Evolutionary conservation across 2,888 invertebrate species (phyloP), one percentile per base, ranked within the genome.

Genomic region (Anaspis maculata): DNA sequence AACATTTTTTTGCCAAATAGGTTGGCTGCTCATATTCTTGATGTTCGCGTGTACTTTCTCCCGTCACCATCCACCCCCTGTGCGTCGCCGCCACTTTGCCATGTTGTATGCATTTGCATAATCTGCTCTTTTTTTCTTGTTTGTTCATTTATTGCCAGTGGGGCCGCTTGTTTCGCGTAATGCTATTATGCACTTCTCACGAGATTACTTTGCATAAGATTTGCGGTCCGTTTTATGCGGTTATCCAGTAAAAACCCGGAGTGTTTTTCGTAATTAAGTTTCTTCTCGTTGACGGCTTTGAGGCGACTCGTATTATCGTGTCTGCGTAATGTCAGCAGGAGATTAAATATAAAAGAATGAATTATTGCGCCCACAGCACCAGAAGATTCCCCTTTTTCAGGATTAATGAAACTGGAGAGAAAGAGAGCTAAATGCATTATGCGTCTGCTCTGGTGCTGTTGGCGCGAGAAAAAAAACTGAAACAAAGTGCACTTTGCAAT

Each of bases 261-360:
- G 51, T 53, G 50, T 51, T 54, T 52, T 53, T 47, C 46, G 48
- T 53, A 54, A 54, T 54, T 53, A 53, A 53, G 51, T 53, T 54
- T 50, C 44, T 41, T 44, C 44, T 34, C 44, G 46, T 45, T 45
- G 51, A 46, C 51, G 40, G 37, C 27, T 39, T 44, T 45, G 38
- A 42, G 44, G 41, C 39, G 42, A 33, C 36, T 39, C 34, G 26
- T 41, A n/a, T n/a, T n/a, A n/a, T n/a, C n/a, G n/a, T n/a, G n/a
- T n/a, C n/a, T n/a, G n/a, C n/a, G n/a, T n/a, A n/a, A n/a, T n/a
- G n/a, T n/a, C n/a, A n/a, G n/a, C n/a, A n/a, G n/a, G n/a, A n/a
- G n/a, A n/a, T n/a, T n/a, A n/a, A n/a, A n/a, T n/a, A n/a, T n/a
- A n/a, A n/a, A n/a, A n/a, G n/a, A n/a, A n/a, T n/a, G n/a, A n/a